Conservation (phyloP, 1,140 invertebrate genomes). For the Solen grandis region DNA sequence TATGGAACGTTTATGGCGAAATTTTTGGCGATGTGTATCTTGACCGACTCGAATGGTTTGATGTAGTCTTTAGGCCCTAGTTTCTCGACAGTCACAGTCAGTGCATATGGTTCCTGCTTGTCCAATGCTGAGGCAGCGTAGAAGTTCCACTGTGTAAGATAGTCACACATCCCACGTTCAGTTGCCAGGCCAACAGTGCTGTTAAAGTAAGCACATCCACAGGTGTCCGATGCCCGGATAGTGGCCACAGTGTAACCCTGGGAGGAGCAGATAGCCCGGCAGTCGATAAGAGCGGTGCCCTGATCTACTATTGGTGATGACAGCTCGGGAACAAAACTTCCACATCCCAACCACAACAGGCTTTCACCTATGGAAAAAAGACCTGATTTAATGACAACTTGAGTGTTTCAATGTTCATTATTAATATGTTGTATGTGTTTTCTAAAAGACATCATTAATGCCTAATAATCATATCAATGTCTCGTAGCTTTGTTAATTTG, state of each 20-base stretch:
- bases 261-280: constrained; percentile 29
- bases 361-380: background rate
- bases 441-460: too few relatives aligned
- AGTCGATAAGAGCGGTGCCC: constrained; percentile 10
- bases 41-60: constrained; percentile 71
- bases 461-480: too few relatives aligned
- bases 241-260: background rate
- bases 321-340: background rate
- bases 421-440: too few relatives aligned
- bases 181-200: background rate
- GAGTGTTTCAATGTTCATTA: too few relatives aligned
- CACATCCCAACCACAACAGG: constrained; percentile 30
- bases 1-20: constrained; percentile 58
- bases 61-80: constrained; percentile 61
- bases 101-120: constrained; percentile 36
- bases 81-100: constrained; percentile 40
- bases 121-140: constrained; percentile 47
- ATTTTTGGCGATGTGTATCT: constrained; percentile 60
- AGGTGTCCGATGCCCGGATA: background rate
- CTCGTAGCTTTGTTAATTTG: too few relatives aligned
- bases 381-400: too few relatives aligned
- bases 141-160: constrained; percentile 21
- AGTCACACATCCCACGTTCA: background rate
- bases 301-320: background rate
- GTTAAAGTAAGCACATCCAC: constrained; percentile 3